These are phyloP conservation scores for Stichodactyla mertensii DNA, from an alignment of 64 coral and sea anemone genomes.

Conservation along the genomic window DNA sequence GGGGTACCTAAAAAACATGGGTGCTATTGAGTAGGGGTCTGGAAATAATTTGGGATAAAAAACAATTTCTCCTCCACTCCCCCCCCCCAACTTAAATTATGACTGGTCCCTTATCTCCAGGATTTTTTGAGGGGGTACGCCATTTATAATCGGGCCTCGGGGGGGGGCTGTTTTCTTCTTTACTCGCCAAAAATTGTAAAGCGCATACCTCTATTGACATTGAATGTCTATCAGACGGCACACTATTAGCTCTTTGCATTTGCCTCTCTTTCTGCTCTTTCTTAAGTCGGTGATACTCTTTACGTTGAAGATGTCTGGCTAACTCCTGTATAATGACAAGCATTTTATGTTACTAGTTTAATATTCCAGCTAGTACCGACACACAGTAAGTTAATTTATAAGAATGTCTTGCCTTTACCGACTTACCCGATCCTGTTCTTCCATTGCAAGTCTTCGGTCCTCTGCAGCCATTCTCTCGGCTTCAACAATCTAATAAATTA, in stretches of 20 bases:
- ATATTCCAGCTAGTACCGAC: neutral
- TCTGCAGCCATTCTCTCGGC: constrained; percentile 42
- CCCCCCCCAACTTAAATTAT: too few relatives aligned
- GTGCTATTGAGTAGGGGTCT: too few relatives aligned
- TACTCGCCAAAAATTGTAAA: too few relatives aligned
- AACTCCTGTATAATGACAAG: constrained; percentile 26
- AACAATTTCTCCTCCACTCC: too few relatives aligned
- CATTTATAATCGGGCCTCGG: too few relatives aligned
- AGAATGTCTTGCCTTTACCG: neutral
- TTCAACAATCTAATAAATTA: constrained; percentile 39
- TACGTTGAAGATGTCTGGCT: constrained; percentile 43
- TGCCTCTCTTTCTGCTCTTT: constrained; percentile 43
- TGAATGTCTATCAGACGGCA: constrained; percentile 32
- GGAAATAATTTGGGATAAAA: too few relatives aligned
- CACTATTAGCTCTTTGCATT: constrained; percentile 35
- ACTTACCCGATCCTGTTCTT: constrained; percentile 84
- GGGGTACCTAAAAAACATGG: too few relatives aligned
- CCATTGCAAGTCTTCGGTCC: constrained; percentile 78
- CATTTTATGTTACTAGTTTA: neutral
- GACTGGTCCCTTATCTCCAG: too few relatives aligned
- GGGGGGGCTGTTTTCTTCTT: too few relatives aligned
- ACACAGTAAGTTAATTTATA: neutral
- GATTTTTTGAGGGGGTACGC: too few relatives aligned
- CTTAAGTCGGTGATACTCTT: constrained; percentile 47
- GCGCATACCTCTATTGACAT: neutral